A percentile compares a stretch with the other conserved stretches of the same genome.
Conservation (phyloP, 2,888 invertebrate species). For the Rhopalosiphum nymphaeae region DNA sequence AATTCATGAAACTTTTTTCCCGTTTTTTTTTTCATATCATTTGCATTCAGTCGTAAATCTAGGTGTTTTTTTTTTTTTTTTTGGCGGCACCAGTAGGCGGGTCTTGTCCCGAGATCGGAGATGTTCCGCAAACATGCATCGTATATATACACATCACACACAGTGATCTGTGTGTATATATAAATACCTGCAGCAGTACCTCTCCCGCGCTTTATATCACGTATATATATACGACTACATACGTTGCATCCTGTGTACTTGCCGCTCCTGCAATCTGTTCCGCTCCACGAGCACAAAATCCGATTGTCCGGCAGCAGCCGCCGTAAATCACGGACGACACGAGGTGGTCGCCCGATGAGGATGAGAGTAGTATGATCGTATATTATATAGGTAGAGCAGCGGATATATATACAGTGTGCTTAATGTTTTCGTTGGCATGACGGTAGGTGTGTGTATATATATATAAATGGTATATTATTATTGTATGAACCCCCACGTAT, state of each 20-base stretch:
- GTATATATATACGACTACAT: not conserved
- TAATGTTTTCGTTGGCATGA: conserved; percentile 51
- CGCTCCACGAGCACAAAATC: not conserved
- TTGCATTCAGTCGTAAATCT: conserved; percentile 49
- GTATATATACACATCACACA: not conserved
- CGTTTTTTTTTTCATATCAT: not conserved
- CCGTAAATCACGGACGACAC: conserved; percentile 41
- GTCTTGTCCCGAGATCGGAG: conserved; percentile 25
- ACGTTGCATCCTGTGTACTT: not conserved
- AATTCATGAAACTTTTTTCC: conserved; percentile 3
- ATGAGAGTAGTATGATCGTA: not conserved
- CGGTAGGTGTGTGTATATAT: not conserved
- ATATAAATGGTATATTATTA: not conserved
- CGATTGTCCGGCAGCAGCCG: conserved; percentile 43
- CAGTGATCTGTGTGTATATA: not conserved
- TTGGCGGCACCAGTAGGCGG: not conserved
- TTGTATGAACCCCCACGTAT: not conserved
- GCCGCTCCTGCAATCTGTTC: not conserved
- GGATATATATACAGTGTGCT: not conserved
- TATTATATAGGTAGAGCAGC: too few relatives aligned
- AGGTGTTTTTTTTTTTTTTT: conserved; percentile 1
- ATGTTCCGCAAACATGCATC: conserved; percentile 20
- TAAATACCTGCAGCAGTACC: not conserved
- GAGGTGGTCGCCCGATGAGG: conserved; percentile 22
- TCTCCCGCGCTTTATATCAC: not conserved